A percentile compares a stretch with the other conserved stretches of the same genome.
phyloP scores from a whole-genome alignment of 37 sponge, comb jelly and placozoan genomes.

The Halisarca cf. caerulea region DNA sequence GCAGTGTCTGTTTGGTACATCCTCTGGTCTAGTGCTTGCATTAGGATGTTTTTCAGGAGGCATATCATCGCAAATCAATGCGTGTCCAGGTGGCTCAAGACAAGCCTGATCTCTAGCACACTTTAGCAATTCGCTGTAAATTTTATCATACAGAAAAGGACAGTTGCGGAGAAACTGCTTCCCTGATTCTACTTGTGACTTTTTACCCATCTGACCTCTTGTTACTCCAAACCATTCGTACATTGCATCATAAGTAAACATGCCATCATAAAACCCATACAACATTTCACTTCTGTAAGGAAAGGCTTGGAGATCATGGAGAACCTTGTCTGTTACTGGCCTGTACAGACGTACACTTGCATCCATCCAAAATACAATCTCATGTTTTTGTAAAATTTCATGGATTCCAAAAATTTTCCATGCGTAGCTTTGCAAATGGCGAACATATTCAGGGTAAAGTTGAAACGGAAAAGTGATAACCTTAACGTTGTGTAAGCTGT shows the following conservation, averaged over 20 bases:
- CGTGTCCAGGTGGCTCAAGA: neutral
- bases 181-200: neutral
- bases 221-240: slow-evolving; percentile 2
- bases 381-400: slow-evolving; percentile 5
- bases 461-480: slow-evolving; percentile 27
- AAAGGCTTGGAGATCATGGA: slow-evolving; percentile 8
- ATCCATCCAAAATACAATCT: slow-evolving; percentile 38
- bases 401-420: slow-evolving; percentile 26
- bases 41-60: no score
- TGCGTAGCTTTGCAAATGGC: neutral
- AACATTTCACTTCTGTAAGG: neutral
- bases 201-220: neutral
- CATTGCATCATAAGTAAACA: neutral
- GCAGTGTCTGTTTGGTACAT: no score
- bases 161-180: neutral
- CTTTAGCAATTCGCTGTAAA: neutral
- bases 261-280: slow-evolving; percentile 8
- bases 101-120: slow-evolving; percentile 23
- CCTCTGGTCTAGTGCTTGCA: no score
- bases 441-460: slow-evolving; percentile 16
- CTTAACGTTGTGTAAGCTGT: slow-evolving; percentile 16
- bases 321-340: neutral
- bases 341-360: slow-evolving; percentile 27
- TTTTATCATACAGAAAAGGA: neutral
- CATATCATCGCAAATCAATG: neutral